Evolutionary conservation across 2,797 vertebrate species (phyloP).

Genomic region (Eleutherodactylus coqui): DNA sequence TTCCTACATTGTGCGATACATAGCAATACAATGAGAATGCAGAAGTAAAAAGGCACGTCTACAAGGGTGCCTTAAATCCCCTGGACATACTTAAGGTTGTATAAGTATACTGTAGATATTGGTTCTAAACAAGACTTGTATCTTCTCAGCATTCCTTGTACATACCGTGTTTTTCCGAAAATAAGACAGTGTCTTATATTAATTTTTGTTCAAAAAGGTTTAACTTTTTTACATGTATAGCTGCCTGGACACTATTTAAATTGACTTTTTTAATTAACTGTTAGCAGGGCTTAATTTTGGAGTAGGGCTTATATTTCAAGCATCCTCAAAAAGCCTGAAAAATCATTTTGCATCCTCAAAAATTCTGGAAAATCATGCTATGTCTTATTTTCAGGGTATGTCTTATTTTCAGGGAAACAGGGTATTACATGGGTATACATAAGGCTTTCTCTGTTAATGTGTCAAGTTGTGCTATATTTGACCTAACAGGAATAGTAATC

Average conservation of each 20-base stretch:
- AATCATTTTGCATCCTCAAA: too few species aligned
- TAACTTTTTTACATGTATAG: too few species aligned
- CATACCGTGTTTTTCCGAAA: background rate
- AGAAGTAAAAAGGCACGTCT: background rate
- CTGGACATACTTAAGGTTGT: background rate
- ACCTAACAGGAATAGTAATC: background rate
- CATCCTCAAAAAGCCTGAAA: too few species aligned
- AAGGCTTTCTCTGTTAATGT: background rate
- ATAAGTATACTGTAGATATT: background rate
- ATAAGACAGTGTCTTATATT: too few species aligned
- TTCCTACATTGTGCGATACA: conserved; percentile 3
- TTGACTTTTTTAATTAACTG: too few species aligned
- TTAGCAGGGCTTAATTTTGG: too few species aligned
- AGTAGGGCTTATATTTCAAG: too few species aligned
- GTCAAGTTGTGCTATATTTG: background rate
- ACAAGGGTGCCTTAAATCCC: background rate
- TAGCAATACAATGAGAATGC: background rate
- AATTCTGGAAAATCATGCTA: too few species aligned
- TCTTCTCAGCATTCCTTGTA: background rate
- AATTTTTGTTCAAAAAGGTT: too few species aligned
- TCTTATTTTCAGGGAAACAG: too few species aligned
- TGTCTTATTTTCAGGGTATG: too few species aligned
- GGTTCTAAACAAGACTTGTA: background rate
- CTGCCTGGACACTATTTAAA: too few species aligned
- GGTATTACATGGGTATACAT: background rate